phyloP scores from a whole-genome alignment of 2,113 vertebrate genomes.

The Lota lota region DNA sequence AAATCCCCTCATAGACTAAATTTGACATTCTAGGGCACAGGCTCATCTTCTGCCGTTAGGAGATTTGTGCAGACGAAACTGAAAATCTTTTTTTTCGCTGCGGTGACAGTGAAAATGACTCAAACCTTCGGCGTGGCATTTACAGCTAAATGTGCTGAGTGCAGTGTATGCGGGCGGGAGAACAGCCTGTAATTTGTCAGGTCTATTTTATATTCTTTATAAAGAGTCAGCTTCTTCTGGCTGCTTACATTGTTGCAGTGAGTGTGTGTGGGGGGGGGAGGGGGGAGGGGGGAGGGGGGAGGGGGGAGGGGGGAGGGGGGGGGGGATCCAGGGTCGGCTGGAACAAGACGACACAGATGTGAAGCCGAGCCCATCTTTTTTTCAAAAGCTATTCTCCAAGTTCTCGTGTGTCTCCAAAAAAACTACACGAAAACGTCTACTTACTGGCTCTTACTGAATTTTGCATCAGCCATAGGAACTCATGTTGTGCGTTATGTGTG shows the following conservation, averaged over 20 bases:
- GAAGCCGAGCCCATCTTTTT: background rate
- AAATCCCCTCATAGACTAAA: conserved; percentile 23
- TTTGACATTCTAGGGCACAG: conserved; percentile 48
- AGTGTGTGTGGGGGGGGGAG: conserved; percentile 24
- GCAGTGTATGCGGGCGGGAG: conserved; percentile 59
- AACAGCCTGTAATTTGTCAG: conserved; percentile 74
- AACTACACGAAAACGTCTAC: too few relatives aligned
- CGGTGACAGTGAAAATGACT: conserved; percentile 73
- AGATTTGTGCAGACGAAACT: conserved; percentile 63
- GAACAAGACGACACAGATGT: conserved; percentile 27
- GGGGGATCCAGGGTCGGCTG: conserved; percentile 21
- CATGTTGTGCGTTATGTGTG: too few relatives aligned
- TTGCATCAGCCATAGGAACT: too few relatives aligned
- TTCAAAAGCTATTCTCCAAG: background rate
- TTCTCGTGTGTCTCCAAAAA: too few relatives aligned
- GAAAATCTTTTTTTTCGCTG: conserved; percentile 66
- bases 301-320: conserved; percentile 24
- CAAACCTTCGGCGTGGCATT: conserved; percentile 76
- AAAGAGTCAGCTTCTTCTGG: conserved; percentile 64
- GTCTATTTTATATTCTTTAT: conserved; percentile 67
- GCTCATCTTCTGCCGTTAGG: conserved; percentile 53
- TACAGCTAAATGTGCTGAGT: conserved; percentile 78
- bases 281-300: conserved; percentile 24
- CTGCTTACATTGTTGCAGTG: conserved; percentile 62
- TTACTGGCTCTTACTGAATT: too few relatives aligned